Evolutionary conservation across 1,140 invertebrate genomes (phyloP).

Genomic region (Zeugodacus cucurbitae): DNA sequence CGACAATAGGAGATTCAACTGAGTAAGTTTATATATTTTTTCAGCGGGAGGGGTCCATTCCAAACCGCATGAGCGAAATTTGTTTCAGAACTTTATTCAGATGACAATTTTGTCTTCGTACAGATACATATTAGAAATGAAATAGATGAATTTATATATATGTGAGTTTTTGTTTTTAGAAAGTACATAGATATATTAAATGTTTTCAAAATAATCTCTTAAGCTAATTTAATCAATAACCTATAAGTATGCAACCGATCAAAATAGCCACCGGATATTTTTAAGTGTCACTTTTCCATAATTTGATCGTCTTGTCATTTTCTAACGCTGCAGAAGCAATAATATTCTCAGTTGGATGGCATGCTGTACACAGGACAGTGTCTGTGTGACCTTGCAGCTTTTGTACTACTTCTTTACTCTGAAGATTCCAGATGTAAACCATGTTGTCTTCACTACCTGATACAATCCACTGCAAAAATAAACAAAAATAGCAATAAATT

Average conservation of each 20-base stretch:
- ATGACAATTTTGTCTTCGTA: not conserved
- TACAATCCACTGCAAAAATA: slow-evolving; percentile 87
- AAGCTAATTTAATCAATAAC: slow-evolving; percentile 32
- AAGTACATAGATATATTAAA: not conserved
- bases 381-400: slow-evolving; percentile 97
- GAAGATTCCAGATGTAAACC: slow-evolving; percentile 99
- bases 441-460: slow-evolving; percentile 99
- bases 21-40: too few relatives aligned
- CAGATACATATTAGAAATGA: not conserved
- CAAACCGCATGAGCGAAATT: not conserved
- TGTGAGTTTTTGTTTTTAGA: not conserved
- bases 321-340: slow-evolving; percentile 98
- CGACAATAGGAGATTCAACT: too few relatives aligned
- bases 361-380: slow-evolving; percentile 97
- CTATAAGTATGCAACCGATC: not conserved
- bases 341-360: slow-evolving; percentile 98
- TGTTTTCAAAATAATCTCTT: not conserved
- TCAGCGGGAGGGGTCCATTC: too few relatives aligned
- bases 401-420: slow-evolving; percentile 99
- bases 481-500: not conserved
- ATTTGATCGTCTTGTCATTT: slow-evolving; percentile 98
- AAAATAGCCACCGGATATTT: not conserved
- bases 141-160: not conserved
- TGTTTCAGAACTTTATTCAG: not conserved
- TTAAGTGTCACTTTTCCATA: slow-evolving; percentile 98